Base-by-base conservation (phyloP, 2,113 vertebrate genomes). In the Megalops atlanticus region DNA sequence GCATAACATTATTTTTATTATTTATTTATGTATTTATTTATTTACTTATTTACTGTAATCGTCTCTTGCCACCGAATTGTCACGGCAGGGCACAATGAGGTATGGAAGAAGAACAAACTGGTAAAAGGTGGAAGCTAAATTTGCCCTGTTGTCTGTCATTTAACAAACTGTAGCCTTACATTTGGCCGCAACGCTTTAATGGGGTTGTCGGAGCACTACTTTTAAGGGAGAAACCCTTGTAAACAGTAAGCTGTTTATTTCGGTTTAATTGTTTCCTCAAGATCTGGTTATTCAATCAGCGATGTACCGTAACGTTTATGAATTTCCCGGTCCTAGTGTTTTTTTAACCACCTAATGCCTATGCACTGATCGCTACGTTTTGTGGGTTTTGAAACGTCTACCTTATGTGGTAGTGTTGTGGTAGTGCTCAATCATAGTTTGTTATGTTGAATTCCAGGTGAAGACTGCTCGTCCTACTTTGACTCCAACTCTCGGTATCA, bases 401-500 rank as follows among this genome's bases (percentile, higher is more conserved):
- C 12, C 24, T 58, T 18, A 58, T 18, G 24, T 24, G 21, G 2
- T 24, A 3, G 21, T 18, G 52, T 5, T 3, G 18, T 2, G 4
- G 2, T 31, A n/a, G 58, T 64, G n/a, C 58, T 64, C 58, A 64
- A 11, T 27, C n/a, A n/a, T 5, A n/a, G 0, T 15, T 5, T 70
- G 21, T 71, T 38, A 4, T 78, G 49, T 41, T 69, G 33, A 36
- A 38, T 90, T 36, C 18, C 83, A 91, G 76, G 80, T 4, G 38
- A 70, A 0, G 1, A 86, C 24, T 94, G 94, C 70, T 0, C 72
- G 0, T 0, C 33, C 18, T 93, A 89, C 82, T 4, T 0, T 0
- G 82, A 82, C 70, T 0, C 0, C 0, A 0, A 0, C 0, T 10
- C 24, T 1, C 0, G 0, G 0, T 76, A 54, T n/a, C 68, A 85